These are phyloP conservation scores for Suncus etruscus DNA, from an alignment of 2,113 vertebrate genomes.

Conservation along the genomic window DNA sequence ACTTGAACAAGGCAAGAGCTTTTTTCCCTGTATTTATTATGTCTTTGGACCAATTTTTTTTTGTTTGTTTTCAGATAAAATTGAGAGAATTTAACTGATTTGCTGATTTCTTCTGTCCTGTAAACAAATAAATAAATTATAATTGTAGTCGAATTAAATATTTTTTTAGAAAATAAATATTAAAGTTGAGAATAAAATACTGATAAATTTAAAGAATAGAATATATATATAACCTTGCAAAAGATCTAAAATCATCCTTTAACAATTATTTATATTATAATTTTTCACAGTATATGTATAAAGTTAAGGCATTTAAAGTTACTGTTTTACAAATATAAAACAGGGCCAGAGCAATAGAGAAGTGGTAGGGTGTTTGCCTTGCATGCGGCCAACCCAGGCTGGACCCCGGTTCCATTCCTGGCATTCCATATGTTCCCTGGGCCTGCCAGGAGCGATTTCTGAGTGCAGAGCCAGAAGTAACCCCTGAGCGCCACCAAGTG, in stretches of 20 bases:
- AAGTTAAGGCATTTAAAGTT: background rate
- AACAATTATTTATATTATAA: background rate
- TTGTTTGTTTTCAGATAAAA: background rate
- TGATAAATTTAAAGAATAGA: no score
- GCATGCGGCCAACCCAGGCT: no score
- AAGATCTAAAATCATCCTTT: background rate
- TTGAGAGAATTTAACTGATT: background rate
- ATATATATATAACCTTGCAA: no score
- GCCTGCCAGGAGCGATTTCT: no score
- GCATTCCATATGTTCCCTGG: no score
- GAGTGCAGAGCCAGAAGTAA: no score
- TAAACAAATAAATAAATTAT: background rate
- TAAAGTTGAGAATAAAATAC: no score
- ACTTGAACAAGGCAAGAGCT: background rate
- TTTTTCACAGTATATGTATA: background rate
- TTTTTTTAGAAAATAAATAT: background rate
- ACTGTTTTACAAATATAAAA: no score
- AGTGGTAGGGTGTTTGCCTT: no score
- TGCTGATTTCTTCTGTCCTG: background rate
- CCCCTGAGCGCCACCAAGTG: no score
- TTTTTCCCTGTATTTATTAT: background rate
- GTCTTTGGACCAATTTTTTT: background rate
- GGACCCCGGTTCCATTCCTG: no score
- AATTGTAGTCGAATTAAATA: conserved; percentile 1
- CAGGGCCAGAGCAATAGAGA: no score